Evolutionary conservation across 2,113 vertebrate genomes (phyloP).

Genomic region (Oostethus manadensis): DNA sequence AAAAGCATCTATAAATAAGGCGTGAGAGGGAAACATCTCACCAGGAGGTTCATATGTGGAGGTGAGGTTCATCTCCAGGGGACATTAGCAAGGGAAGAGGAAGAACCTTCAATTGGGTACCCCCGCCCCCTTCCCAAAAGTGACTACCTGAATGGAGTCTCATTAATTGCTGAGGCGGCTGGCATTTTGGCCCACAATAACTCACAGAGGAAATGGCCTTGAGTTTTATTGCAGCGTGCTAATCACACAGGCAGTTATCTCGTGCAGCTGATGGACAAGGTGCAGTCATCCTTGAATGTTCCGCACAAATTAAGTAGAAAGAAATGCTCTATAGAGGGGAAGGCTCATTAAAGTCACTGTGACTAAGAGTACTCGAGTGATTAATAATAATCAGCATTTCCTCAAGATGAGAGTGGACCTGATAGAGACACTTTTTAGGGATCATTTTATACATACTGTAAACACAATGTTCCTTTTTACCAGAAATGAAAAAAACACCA

Average conservation of each 20-base stretch:
- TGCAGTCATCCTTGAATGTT: constrained; percentile 13
- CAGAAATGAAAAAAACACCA: too few species aligned
- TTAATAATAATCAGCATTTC: neutral
- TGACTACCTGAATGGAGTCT: constrained; percentile 39
- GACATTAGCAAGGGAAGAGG: neutral
- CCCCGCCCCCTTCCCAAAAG: constrained; percentile 16
- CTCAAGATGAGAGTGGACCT: neutral
- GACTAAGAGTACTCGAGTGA: neutral
- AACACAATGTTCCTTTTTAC: too few species aligned
- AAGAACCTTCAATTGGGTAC: constrained; percentile 11
- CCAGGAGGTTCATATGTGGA: constrained; percentile 12
- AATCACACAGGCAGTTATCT: constrained; percentile 39
- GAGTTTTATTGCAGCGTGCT: constrained; percentile 36
- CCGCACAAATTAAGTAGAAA: constrained; percentile 17
- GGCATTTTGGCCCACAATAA: constrained; percentile 40
- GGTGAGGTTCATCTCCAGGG: neutral
- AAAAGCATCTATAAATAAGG: constrained; percentile 18
- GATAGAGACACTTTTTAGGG: neutral
- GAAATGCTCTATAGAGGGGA: constrained; percentile 11
- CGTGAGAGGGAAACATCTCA: constrained; percentile 5
- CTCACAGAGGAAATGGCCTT: constrained; percentile 41
- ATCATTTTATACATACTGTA: neutral
- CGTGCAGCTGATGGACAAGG: constrained; percentile 26
- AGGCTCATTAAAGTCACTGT: constrained; percentile 25
- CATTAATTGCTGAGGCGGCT: constrained; percentile 42